Percentiles rank a stretch among this genome's conserved stretches.
phyloP scores from a whole-genome alignment of 2,888 invertebrate species.

The Tipula helvola region DNA sequence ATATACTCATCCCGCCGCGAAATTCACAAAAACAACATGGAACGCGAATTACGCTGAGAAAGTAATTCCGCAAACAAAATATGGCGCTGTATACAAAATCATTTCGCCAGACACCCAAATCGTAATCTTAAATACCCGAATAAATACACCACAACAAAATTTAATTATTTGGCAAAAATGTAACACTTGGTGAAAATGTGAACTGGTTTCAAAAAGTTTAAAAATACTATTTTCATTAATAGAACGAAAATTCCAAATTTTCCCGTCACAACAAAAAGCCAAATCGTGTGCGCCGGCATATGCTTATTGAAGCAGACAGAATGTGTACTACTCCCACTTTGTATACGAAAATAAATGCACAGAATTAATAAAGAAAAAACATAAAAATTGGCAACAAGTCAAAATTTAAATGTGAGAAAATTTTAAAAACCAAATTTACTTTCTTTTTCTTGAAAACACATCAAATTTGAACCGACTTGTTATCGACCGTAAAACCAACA shows the following conservation, averaged over 20 bases:
- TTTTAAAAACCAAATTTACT: neutral
- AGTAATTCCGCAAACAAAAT: neutral
- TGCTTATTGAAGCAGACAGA: neutral
- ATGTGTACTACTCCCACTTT: neutral
- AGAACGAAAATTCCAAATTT: neutral
- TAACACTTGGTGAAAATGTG: neutral
- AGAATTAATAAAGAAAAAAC: neutral
- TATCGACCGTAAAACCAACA: neutral
- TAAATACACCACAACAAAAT: too few species aligned
- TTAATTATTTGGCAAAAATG: neutral
- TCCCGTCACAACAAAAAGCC: neutral
- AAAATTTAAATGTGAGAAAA: neutral
- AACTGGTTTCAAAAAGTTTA: neutral
- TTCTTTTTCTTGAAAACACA: neutral
- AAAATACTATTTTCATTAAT: neutral
- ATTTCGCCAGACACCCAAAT: too few species aligned
- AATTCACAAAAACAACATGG: neutral
- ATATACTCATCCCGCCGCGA: conserved; percentile 5
- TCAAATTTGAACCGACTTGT: neutral
- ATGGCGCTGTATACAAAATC: neutral
- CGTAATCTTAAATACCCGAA: too few species aligned
- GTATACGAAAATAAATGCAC: neutral
- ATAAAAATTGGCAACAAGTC: neutral
- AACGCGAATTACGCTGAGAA: neutral
- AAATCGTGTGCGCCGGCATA: neutral